Evolutionary conservation across 2,888 invertebrate species (phyloP), one percentile per base, ranked within the genome.

Genomic region (Lasiommata megera): DNA sequence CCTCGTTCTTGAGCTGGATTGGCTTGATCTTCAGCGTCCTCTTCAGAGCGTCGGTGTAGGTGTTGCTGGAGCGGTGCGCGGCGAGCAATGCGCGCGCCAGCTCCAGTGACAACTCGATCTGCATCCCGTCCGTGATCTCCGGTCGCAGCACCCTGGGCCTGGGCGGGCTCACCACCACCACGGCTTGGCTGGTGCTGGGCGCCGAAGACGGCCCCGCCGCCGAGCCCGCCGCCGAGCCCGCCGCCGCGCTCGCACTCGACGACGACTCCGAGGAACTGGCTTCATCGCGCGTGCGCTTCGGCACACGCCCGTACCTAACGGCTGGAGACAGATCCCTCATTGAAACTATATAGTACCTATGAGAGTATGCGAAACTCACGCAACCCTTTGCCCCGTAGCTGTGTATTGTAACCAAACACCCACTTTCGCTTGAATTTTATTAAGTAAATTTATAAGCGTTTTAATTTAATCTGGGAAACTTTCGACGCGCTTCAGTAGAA

Each of bases 291-390:
- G 97, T 94, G 72, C 98, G 93, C 88, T 98, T 99, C 65, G 99
- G 98, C 71, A 98, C 98, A 67, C 98, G 94, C 68, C 99, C 98
- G 93, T 99, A 99, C 79, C 98, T 93, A 66, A 98, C 98, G 78
- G 98, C 98, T 98, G 92, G 43, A 88, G 87, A 67, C 72, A 66
- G 61, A 73, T 61, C 57, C 55, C 58, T 64, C 64, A 67, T 73
- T 67, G 50, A 56, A 54, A 47, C 34, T 11, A 11, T 34, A 11
- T 34, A 23, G 5, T 23, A 23, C 23, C 5, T 23, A n/a, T n/a
- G n/a, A n/a, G n/a, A n/a, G n/a, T n/a, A n/a, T n/a, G n/a, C n/a
- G n/a, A n/a, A n/a, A n/a, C n/a, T n/a, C n/a, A n/a, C n/a, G n/a
- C n/a, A 23, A 3, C 5, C 3, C 23, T 2, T 23, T 23, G 23